Base-by-base conservation (phyloP, 2,113 vertebrate genomes). In the Silurus asotus region DNA sequence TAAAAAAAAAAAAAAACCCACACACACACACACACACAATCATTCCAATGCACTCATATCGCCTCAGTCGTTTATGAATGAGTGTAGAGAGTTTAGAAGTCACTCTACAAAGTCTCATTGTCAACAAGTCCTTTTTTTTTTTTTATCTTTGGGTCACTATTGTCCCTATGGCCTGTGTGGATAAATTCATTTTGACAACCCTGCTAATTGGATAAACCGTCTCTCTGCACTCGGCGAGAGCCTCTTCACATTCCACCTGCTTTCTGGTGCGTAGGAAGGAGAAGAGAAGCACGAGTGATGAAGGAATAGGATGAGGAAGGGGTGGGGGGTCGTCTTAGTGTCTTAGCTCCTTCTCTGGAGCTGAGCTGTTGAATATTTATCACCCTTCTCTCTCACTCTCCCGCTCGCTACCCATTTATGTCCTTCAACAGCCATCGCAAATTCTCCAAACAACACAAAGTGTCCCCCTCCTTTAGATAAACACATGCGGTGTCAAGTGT, bases 401-500 rank as follows among this genome's bases (percentile, higher is more conserved):
- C 91, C 93, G 93, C 92, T 89, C 87, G 90, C 91, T 92, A 88
- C 4, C 5, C 49, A 87, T 83, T 89, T 86, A 86, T 77, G 86
- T 87, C 87, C 91, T 85, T 81, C 84, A 88, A 92, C 94, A 95
- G 94, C 93, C 81, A 90, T 87, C 89, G 87, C 85, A 91, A 91
- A 92, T 94, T 93, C 92, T 94, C 93, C 92, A 84, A 95, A 94
- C 94, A 96, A 95, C 95, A 95, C 94, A 96, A 96, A 92, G 93
- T 74, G 53, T 69, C 88, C 91, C 95, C 91, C 90, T 92, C 93
- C 96, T 97, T 97, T 97, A 97, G 96, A 99, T 97, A 99, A 98
- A 99, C 97, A 98, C 96, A 97, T 96, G 97, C 96, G 95, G 96
- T 98, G 97, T 98, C 97, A 98, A 98, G 97, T 98, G 97, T 97